A percentile compares a stretch with the other conserved stretches of the same genome.
These are phyloP conservation scores for Apostichopus parvimensis DNA, from an alignment of 35 echinoderm and acorn worm genomes.

Conservation along the genomic window DNA sequence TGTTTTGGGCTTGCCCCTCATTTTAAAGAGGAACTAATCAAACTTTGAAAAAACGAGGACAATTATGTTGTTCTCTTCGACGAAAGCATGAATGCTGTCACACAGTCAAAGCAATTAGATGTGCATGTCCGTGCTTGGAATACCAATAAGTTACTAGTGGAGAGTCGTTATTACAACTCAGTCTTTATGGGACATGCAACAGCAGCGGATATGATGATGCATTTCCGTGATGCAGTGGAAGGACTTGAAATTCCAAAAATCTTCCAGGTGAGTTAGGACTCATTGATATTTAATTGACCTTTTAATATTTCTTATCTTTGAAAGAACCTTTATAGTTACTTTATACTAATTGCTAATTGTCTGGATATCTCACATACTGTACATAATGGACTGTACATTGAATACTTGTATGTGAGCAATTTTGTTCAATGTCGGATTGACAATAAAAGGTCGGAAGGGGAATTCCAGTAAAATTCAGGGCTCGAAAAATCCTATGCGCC, in stretches of 20 bases:
- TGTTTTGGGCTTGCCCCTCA: constrained; percentile 30
- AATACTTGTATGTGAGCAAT: not conserved
- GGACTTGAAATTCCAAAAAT: not conserved
- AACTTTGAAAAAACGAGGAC: not conserved
- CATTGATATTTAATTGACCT: no score
- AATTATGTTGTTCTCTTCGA: constrained; percentile 49
- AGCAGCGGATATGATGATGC: not conserved
- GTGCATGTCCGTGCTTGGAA: not conserved
- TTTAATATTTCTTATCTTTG: no score
- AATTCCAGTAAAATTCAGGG: no score
- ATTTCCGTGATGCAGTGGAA: not conserved
- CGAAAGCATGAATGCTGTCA: constrained; percentile 24
- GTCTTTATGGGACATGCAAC: constrained; percentile 4
- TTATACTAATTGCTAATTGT: no score
- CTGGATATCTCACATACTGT: no score
- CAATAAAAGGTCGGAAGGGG: no score
- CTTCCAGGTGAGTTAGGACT: no score
- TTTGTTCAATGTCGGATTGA: no score
- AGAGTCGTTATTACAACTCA: constrained; percentile 19
- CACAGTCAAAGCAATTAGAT: not conserved
- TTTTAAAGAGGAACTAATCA: not conserved
- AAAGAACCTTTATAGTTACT: no score
- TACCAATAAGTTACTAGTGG: not conserved
- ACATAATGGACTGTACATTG: no score
- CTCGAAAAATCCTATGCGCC: no score